Base-by-base conservation (phyloP, 1,140 invertebrate species). In the Leptestheria dahalacensis region DNA sequence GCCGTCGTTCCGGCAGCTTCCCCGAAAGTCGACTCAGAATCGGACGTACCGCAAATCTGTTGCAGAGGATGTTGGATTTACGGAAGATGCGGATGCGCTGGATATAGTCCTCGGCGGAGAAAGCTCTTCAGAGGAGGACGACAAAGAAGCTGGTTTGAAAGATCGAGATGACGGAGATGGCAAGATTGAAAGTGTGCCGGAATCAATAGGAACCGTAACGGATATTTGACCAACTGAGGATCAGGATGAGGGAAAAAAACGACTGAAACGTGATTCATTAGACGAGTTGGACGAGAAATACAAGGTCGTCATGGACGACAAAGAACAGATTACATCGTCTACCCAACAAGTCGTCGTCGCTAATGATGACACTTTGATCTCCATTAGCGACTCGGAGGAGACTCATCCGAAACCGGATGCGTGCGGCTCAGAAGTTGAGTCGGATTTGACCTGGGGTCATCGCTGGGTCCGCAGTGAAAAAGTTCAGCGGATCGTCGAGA, bases 381-480 rank as follows among this genome's bases (percentile, higher is more conserved):
- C 33, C 15, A 41, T 41, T 41, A 41, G 33, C 33, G 33, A 41
- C 33, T 41, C 15, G 33, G 33, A 41, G 6, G 33, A 15, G 33
- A 41, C 6, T 41, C 33, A 9, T 9, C 33, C 6, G 33, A 6
- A 41, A n/a, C n/a, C n/a, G n/a, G n/a, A n/a, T n/a, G n/a, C n/a
- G n/a, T n/a, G n/a, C n/a, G n/a, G n/a, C n/a, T n/a, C n/a, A n/a
- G n/a, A n/a, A n/a, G n/a, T n/a, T n/a, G n/a, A n/a, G n/a, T n/a
- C n/a, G n/a, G n/a, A n/a, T n/a, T 15, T 15, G 33, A 41, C 33
- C 33, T 20, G 54, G 54, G 25, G 11, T 11, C 24, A 18, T 9
- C 54, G 54, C 33, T 26, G 33, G 24, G 6, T 41, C 33, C 33
- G 33, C 33, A 56, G 54, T 56, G 18, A 56, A 9, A 56, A 56